Conservation (phyloP, 2,797 vertebrate species). For the Discoglossus pictus region DNA sequence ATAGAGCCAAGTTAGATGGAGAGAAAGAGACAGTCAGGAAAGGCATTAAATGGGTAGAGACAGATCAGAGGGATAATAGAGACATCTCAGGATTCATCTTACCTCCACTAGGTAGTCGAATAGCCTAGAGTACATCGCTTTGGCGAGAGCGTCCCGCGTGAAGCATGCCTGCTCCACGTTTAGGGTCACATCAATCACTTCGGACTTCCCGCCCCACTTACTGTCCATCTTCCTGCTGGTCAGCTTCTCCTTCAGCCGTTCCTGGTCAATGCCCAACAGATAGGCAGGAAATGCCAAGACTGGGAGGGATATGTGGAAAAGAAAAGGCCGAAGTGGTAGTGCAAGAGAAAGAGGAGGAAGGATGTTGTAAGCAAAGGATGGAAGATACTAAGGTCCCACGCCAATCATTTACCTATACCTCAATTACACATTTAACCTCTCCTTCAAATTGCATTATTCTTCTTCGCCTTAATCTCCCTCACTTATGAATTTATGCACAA, state of each 20-base stretch:
- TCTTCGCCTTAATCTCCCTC: too few relatives aligned
- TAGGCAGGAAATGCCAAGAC: conserved; percentile 79
- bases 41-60: too few relatives aligned
- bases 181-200: conserved; percentile 77
- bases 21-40: not conserved
- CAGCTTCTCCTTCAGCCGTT: conserved; percentile 73
- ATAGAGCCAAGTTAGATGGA: not conserved
- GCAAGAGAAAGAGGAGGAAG: too few relatives aligned
- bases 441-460: too few relatives aligned
- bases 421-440: too few relatives aligned
- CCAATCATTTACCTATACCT: too few relatives aligned
- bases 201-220: conserved; percentile 78
- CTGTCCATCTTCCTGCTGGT: conserved; percentile 82
- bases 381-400: too few relatives aligned
- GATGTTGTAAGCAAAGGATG: not conserved
- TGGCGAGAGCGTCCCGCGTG: conserved; percentile 77
- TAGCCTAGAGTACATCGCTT: conserved; percentile 76
- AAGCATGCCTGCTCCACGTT: conserved; percentile 80
- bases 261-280: conserved; percentile 75
- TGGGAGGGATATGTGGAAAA: conserved; percentile 41
- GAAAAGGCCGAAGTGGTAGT: not conserved
- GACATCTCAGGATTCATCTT: too few relatives aligned
- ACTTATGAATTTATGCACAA: too few relatives aligned
- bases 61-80: too few relatives aligned
- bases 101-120: conserved; percentile 81